A percentile compares a stretch with the other conserved stretches of the same genome.
phyloP scores from a whole-genome alignment of 1,140 invertebrate species.

The Armadillidium nasatum region DNA sequence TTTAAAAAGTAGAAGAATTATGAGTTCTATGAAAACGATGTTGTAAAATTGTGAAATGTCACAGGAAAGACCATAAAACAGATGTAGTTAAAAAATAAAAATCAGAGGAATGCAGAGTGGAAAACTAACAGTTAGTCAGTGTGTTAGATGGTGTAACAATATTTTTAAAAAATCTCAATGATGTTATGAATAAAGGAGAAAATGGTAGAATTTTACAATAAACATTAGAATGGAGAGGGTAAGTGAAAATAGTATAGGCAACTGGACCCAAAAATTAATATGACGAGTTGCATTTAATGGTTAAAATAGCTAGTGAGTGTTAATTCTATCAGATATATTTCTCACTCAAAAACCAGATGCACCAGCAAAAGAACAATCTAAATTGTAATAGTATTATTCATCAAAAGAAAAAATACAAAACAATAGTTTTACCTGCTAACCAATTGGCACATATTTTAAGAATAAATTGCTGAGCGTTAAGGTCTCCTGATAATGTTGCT shows the following conservation, averaged over 20 bases:
- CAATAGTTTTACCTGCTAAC: slow-evolving; percentile 55
- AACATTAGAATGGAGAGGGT: not conserved
- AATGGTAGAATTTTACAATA: no score
- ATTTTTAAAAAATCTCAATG: no score
- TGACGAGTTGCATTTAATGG: not conserved
- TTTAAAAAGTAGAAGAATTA: no score
- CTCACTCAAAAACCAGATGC: not conserved
- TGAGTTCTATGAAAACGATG: no score
- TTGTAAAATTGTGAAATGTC: no score
- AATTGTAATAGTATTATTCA: not conserved
- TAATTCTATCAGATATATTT: no score
- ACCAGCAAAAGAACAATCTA: not conserved
- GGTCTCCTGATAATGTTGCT: slow-evolving; percentile 59
- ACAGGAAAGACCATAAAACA: no score
- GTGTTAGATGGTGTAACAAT: no score
- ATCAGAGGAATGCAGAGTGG: no score
- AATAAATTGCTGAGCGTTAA: slow-evolving; percentile 60
- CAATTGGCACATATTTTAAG: slow-evolving; percentile 62
- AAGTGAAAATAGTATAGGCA: not conserved
- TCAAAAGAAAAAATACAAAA: not conserved
- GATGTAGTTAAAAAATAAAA: no score
- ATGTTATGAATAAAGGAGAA: no score
- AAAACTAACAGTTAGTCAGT: no score
- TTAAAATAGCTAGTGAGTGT: not conserved
- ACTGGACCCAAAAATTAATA: not conserved